Evolutionary conservation across 2,888 invertebrate genomes (phyloP).

Genomic region (Drosophila lacicola): DNA sequence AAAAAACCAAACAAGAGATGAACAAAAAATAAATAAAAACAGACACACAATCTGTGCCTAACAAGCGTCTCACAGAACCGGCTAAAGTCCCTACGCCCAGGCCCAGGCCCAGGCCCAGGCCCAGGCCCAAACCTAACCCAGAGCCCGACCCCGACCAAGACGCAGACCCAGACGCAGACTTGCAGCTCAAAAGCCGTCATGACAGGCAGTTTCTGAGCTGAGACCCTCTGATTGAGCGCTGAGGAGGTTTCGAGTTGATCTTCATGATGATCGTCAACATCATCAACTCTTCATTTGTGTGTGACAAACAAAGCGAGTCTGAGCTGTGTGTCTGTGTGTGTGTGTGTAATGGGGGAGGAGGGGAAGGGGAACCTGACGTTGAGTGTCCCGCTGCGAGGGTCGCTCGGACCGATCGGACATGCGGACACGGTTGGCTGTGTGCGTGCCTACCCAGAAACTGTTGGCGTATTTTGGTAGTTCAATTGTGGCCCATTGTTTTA

Average conservation of each 20-base stretch:
- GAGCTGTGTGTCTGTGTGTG: slow-evolving; percentile 5
- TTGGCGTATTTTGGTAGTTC: slow-evolving; percentile 79
- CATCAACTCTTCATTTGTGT: slow-evolving; percentile 78
- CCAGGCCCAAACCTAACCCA: slow-evolving; percentile 1
- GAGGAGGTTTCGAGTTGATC: slow-evolving; percentile 70
- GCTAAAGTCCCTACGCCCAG: slow-evolving; percentile 28
- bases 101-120: slow-evolving; percentile 6
- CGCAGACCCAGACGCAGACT: slow-evolving; percentile 2
- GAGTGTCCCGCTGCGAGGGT: slow-evolving; percentile 67
- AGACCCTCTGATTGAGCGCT: slow-evolving; percentile 66
- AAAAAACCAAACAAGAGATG: not conserved
- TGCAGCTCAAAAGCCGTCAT: slow-evolving; percentile 31
- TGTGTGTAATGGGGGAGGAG: not conserved
- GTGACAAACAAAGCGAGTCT: slow-evolving; percentile 70
- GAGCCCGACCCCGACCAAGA: slow-evolving; percentile 2
- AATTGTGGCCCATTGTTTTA: slow-evolving; percentile 75
- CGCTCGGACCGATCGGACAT: slow-evolving; percentile 25
- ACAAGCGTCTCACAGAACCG: slow-evolving; percentile 62
- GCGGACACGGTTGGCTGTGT: slow-evolving; percentile 33
- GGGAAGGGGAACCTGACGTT: slow-evolving; percentile 1
- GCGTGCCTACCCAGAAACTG: slow-evolving; percentile 71
- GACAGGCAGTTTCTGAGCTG: slow-evolving; percentile 49
- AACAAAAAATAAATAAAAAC: not conserved
- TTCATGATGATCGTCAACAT: slow-evolving; percentile 64
- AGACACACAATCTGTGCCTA: slow-evolving; percentile 59